Evolutionary conservation across 2,888 invertebrate species (phyloP), one percentile per base, ranked within the genome.

Genomic region (Steromphala cineraria): DNA sequence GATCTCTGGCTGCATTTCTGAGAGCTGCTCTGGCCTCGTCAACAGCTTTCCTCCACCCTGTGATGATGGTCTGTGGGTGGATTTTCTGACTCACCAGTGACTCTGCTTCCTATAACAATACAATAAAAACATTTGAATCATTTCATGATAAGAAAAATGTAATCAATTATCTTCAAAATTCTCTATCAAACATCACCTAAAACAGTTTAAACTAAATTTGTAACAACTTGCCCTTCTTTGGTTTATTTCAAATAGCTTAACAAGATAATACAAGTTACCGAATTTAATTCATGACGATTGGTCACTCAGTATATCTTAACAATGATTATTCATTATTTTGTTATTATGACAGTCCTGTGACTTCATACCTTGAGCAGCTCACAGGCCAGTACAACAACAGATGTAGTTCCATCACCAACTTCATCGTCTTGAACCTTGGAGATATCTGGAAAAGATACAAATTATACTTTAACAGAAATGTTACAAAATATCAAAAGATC

Each of bases 321-420:
- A n/a, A n/a, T n/a, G n/a, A n/a, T n/a, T n/a, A n/a, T n/a, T n/a
- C n/a, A n/a, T n/a, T n/a, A n/a, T n/a, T n/a, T n/a, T n/a, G 36
- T 17, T 53, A 62, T 24, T 53, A 15, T 21, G 36, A 31, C 13
- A 28, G 17, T 56, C n/a, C 19, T 15, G 24, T 67, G 17, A 10
- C 10, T 40, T 82, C 84, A 82, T 87, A 94, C 94, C 90, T 97
- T 96, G 24, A 99, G 94, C 77, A 99, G 94, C 94, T 99, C 99
- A 78, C 98, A 96, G 87, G 99, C 99, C 94, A 94, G 85, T 96
- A 98, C 99, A 79, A 99, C 98, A 0, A 99, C 99, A 0, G 99
- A 99, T 56, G 99, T 99, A n/a, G 99, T 99, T 17, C 99, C 99
- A 95, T 99, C 99, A 67, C 99, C 99, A 82, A 99, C 99, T 95